Evolutionary conservation across 2,888 invertebrate genomes (phyloP).

Genomic region (Ochropleura plecta): DNA sequence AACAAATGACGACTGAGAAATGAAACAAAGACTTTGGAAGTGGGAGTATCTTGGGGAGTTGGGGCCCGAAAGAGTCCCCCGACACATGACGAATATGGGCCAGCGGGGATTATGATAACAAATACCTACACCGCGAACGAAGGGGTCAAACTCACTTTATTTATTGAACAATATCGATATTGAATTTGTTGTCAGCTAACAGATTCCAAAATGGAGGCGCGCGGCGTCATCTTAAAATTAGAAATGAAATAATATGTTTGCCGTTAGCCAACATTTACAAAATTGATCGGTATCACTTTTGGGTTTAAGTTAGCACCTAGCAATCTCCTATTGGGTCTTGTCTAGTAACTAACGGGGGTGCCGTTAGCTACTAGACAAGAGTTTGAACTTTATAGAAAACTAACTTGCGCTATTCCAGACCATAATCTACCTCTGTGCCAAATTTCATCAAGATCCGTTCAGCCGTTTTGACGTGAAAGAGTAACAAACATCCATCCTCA

Average conservation of each 20-base stretch:
- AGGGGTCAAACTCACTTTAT: conserved; percentile 56
- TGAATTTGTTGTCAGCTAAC: conserved; percentile 50
- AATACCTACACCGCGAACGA: conserved; percentile 64
- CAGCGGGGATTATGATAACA: conserved; percentile 72
- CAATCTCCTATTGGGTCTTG: not conserved
- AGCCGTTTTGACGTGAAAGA: too few species aligned
- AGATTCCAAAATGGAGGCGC: conserved; percentile 2
- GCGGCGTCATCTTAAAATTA: conserved; percentile 4
- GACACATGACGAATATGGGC: conserved; percentile 72
- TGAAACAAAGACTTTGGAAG: conserved; percentile 68
- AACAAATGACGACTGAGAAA: conserved; percentile 66
- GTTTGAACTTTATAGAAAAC: too few species aligned
- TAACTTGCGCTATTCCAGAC: too few species aligned
- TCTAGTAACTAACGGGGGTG: too few species aligned
- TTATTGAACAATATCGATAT: conserved; percentile 60
- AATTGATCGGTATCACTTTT: not conserved
- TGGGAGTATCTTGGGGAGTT: conserved; percentile 41
- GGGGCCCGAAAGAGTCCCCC: conserved; percentile 44
- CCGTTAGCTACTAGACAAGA: too few species aligned
- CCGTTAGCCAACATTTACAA: not conserved
- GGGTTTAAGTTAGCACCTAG: too few species aligned
- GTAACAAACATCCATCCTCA: too few species aligned
- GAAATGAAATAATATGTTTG: not conserved
- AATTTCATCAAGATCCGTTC: too few species aligned
- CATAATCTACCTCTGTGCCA: too few species aligned